phyloP scores from a whole-genome alignment of 2,113 vertebrate genomes.

The Ardeotis arabs region DNA sequence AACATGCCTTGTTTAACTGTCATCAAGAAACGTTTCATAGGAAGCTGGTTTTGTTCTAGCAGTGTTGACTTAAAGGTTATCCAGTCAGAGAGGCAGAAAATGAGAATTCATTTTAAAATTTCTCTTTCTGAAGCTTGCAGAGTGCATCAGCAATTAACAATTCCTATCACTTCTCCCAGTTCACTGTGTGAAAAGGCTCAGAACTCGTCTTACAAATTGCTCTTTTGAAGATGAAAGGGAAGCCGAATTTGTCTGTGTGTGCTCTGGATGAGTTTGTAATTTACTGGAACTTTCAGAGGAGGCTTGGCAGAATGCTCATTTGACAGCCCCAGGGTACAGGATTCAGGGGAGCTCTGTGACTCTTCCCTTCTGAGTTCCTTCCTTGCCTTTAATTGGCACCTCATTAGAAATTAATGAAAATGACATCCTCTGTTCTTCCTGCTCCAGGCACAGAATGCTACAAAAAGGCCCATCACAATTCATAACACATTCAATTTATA shows the following conservation, averaged over 20 bases:
- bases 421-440: slow-evolving; percentile 84
- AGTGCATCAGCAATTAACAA: slow-evolving; percentile 78
- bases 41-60: slow-evolving; percentile 43
- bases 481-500: slow-evolving; percentile 83
- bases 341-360: slow-evolving; percentile 76
- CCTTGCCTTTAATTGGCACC: slow-evolving; percentile 85
- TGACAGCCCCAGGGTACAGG: slow-evolving; percentile 75
- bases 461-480: slow-evolving; percentile 83
- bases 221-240: slow-evolving; percentile 86
- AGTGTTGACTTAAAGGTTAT: slow-evolving; percentile 73
- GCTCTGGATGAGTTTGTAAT: slow-evolving; percentile 77
- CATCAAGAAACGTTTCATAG: slow-evolving; percentile 18
- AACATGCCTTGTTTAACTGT: slow-evolving; percentile 8
- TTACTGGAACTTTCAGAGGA: slow-evolving; percentile 80
- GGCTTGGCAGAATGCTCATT: slow-evolving; percentile 57
- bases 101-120: slow-evolving; percentile 66
- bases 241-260: slow-evolving; percentile 74
- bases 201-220: slow-evolving; percentile 84
- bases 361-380: slow-evolving; percentile 76
- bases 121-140: slow-evolving; percentile 52
- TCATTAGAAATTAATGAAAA: slow-evolving; percentile 90
- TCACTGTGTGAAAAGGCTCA: slow-evolving; percentile 72
- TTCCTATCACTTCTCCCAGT: slow-evolving; percentile 76
- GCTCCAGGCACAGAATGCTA: slow-evolving; percentile 77
- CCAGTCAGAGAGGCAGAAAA: slow-evolving; percentile 54